Base-by-base conservation (phyloP, 2,113 vertebrate species). In the Neopipo cinnamomea region DNA sequence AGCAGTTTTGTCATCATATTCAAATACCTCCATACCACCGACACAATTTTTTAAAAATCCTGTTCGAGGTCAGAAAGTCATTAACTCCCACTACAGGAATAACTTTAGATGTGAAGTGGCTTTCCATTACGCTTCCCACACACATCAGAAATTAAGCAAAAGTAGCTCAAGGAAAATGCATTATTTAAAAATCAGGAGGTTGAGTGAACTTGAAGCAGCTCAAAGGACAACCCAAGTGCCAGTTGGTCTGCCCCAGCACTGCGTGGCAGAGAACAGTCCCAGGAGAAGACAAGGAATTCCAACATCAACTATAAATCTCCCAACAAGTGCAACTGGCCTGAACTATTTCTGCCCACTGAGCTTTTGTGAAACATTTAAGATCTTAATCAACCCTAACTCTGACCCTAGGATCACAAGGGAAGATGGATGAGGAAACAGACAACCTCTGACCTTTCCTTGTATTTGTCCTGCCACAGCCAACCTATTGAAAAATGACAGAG, bases 301-400 rank as follows among this genome's bases (percentile, higher is more conserved):
- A 16, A 28, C 27, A 37, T 33, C 78, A 93, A 93, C 41, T 31
- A 49, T 90, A 91, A 17, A 55, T 63, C 80, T 97, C 95, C 93
- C 96, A 96, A 97, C 97, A 98, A 98, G 97, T 96, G 96, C 90
- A 95, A 31, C 84, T 31, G 33, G 21, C 95, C 88, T 39, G 4
- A 83, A 50, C 96, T 96, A 96, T 95, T 97, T 94, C 96, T 96
- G 93, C 92, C 97, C 96, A 96, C 93, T 42, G 73, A 97, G 96
- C 96, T 97, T 98, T 98, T 99, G 99, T 99, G 98, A 98, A 98
- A 98, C 98, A 92, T 97, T 96, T 98, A 99, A 99, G 97, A 98
- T 99, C 99, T 99, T 99, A 98, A 99, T 99, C 99, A 99, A 99
- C 99, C 98, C 98, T 98, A 96, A 95, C 95, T 98, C 98, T 97